Conservation (phyloP, 2,888 invertebrate species). For the Coenonympha glycerion region DNA sequence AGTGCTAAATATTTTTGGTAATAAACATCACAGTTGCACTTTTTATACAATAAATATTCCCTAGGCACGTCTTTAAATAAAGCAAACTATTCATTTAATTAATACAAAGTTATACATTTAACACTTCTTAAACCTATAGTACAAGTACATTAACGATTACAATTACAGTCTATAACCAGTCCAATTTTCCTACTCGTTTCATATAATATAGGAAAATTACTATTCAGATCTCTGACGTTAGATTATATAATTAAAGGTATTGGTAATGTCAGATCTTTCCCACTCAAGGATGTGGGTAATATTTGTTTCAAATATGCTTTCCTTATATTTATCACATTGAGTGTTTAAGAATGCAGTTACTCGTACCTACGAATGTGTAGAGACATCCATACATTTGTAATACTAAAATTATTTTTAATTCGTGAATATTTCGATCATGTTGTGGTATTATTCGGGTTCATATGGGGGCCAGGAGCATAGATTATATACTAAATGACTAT, state of each 20-base stretch:
- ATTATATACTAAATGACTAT: too few relatives aligned
- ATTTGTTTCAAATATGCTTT: too few relatives aligned
- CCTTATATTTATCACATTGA: background rate
- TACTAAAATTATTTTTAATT: too few relatives aligned
- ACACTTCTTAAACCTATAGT: background rate
- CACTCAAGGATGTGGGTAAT: background rate
- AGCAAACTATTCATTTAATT: conserved; percentile 7
- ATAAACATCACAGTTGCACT: conserved; percentile 35
- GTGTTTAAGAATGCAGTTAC: too few relatives aligned
- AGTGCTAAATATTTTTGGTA: conserved; percentile 33
- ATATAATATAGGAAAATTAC: conserved; percentile 19
- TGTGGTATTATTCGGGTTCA: too few relatives aligned
- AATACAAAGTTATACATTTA: conserved; percentile 2
- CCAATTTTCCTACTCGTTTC: conserved; percentile 16
- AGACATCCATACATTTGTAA: too few relatives aligned
- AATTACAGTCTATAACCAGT: conserved; percentile 2
- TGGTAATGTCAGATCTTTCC: conserved; percentile 18
- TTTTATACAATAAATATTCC: conserved; percentile 21
- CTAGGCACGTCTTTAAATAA: conserved; percentile 13
- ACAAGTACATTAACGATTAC: conserved; percentile 5
- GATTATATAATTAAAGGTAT: conserved; percentile 13
- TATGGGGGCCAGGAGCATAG: too few relatives aligned
- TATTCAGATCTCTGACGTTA: conserved; percentile 14
- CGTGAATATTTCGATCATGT: too few relatives aligned
- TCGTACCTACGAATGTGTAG: too few relatives aligned